Evolutionary conservation across 92 coral and sea anemone genomes (phyloP), one percentile per base, ranked within the genome.

Genomic region (Paragorgia papillata): DNA sequence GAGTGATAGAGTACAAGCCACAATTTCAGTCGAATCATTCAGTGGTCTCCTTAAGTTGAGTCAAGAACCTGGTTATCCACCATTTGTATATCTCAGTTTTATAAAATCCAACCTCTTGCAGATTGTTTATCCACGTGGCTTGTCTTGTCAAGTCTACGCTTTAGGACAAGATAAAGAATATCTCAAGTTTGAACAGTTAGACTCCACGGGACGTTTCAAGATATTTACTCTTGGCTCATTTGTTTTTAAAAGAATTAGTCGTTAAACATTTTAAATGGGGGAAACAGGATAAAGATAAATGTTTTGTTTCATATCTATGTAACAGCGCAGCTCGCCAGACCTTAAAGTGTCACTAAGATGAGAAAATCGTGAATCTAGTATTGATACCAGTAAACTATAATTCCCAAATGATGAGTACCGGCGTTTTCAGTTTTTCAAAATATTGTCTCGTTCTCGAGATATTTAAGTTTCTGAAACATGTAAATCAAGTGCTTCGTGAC

Each of bases 121-220:
- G 46, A 83, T 95, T 24, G 85, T 95, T 56, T 95, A 95, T 74
- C 83, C 90, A 54, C 57, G 85, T 49, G 99, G 99, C 30, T 74
- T 90, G 56, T 69, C 88, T 10, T 95, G 99, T 61, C 69, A 66
- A 22, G 86, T 78, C 1, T 91, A 95, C 31, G 95, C 95, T 6
- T 59, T 95, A 74, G 99, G 97, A 0, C 99, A 95, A 57, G 86
- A 95, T 77, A 92, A 90, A 62, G 97, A 95, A 77, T 80, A 87
- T 61, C 77, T 95, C 59, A 61, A 53, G 4, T 95, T 95, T 56
- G 78, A 85, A 53, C 75, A 88, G 0, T 90, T 91, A 5, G 80
- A 79, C 79, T n/a, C 83, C 12, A 79, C 41, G 59, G 89, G 90
- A 9, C 57, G 67, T 37, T 84, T 89, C 20, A 83, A 85, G n/a